A percentile compares a stretch with the other conserved stretches of the same genome.
These are phyloP conservation scores for Drosophila novamexicana DNA, from an alignment of 1,140 invertebrate species.

Conservation along the genomic window DNA sequence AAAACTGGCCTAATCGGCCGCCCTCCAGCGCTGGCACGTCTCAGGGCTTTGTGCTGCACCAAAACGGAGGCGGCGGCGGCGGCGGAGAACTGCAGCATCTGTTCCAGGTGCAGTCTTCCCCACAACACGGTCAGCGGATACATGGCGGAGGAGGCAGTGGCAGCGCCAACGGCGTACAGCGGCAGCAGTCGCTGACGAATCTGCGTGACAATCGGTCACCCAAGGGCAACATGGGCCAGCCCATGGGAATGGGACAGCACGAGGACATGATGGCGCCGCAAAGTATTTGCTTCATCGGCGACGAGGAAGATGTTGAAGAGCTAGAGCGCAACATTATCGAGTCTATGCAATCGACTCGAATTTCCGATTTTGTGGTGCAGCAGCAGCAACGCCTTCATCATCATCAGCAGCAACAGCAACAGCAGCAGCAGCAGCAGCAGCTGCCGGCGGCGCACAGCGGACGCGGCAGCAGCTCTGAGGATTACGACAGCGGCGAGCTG, in stretches of 20 bases:
- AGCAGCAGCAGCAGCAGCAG: slow-evolving; percentile 37
- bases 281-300: slow-evolving; percentile 95
- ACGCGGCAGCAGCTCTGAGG: slow-evolving; percentile 72
- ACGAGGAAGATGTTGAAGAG: slow-evolving; percentile 85
- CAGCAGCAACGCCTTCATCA: slow-evolving; percentile 71
- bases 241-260: slow-evolving; percentile 58
- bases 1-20: slow-evolving; percentile 66
- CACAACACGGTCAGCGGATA: slow-evolving; percentile 65
- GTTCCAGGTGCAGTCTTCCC: slow-evolving; percentile 82
- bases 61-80: slow-evolving; percentile 71
- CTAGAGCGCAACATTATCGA: slow-evolving; percentile 83
- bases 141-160: slow-evolving; percentile 25
- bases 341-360: slow-evolving; percentile 77
- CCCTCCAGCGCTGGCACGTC: slow-evolving; percentile 59
- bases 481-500: slow-evolving; percentile 75
- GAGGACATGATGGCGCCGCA: slow-evolving; percentile 89
- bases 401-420: slow-evolving; percentile 50
- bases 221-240: slow-evolving; percentile 87
- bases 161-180: slow-evolving; percentile 73
- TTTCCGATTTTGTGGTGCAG: slow-evolving; percentile 73
- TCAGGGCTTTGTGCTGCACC: slow-evolving; percentile 79
- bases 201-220: slow-evolving; percentile 78
- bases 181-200: slow-evolving; percentile 78
- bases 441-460: slow-evolving; percentile 61
- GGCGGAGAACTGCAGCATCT: slow-evolving; percentile 81